phyloP scores from a whole-genome alignment of 2,888 invertebrate genomes.

The Drosophila antonietae region DNA sequence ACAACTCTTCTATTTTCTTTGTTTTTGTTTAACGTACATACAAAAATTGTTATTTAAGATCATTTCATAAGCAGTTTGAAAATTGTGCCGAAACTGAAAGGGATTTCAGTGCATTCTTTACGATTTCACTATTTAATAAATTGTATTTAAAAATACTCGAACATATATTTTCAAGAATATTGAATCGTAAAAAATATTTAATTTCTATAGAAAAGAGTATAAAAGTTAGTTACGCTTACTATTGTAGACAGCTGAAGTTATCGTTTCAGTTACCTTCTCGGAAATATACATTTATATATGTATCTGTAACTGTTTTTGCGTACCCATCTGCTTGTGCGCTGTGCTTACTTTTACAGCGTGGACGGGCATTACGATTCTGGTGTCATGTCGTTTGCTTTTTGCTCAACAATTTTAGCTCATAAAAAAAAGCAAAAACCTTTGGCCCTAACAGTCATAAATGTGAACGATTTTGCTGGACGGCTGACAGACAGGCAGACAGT shows the following conservation, averaged over 20 bases:
- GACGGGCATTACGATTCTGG: conserved; percentile 42
- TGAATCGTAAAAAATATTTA: conserved; percentile 4
- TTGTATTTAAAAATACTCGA: not conserved
- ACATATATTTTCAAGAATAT: not conserved
- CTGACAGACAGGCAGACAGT: conserved; percentile 13
- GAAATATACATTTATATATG: not conserved
- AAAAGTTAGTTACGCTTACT: not conserved
- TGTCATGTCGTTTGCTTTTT: conserved; percentile 46
- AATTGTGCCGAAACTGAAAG: not conserved
- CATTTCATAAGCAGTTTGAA: not conserved
- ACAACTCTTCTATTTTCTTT: too few relatives aligned
- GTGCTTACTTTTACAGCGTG: conserved; percentile 50
- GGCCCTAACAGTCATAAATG: conserved; percentile 70
- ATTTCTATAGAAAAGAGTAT: not conserved
- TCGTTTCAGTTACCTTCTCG: not conserved
- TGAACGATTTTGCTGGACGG: conserved; percentile 56
- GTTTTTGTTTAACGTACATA: not conserved
- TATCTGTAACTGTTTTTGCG: conserved; percentile 3
- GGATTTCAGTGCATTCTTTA: not conserved
- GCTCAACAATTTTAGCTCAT: conserved; percentile 53
- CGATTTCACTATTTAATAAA: too few relatives aligned
- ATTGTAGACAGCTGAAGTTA: not conserved
- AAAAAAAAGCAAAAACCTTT: conserved; percentile 69
- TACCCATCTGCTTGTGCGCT: conserved; percentile 23
- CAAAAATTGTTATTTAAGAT: not conserved